These are phyloP conservation scores for Nomada flava DNA, from an alignment of 2,888 invertebrate species.

Conservation along the genomic window DNA sequence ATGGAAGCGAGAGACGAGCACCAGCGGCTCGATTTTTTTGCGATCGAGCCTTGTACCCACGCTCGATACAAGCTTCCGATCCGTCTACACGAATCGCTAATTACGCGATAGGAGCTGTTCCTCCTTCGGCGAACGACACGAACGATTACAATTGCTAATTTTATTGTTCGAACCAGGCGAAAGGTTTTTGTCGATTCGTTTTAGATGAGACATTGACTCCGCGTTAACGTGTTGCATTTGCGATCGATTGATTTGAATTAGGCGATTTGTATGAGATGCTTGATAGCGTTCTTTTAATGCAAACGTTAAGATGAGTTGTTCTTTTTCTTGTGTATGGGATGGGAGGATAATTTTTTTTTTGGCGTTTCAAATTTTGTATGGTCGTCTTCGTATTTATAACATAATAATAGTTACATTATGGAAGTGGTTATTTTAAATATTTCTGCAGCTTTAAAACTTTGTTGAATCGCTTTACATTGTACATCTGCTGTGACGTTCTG, in stretches of 20 bases:
- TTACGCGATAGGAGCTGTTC: slow-evolving; percentile 24
- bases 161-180: background rate
- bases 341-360: too few species aligned
- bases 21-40: slow-evolving; percentile 12
- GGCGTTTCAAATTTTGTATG: too few species aligned
- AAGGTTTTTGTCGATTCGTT: background rate
- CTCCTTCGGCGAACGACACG: background rate
- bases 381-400: too few species aligned
- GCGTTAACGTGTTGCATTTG: slow-evolving; percentile 1
- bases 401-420: too few species aligned
- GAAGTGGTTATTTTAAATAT: too few species aligned
- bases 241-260: background rate
- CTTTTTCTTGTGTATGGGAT: too few species aligned
- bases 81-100: slow-evolving; percentile 34
- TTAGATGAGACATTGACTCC: background rate
- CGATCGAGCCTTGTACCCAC: slow-evolving; percentile 25
- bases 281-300: too few species aligned
- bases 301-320: too few species aligned
- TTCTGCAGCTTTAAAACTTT: too few species aligned
- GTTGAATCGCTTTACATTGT: too few species aligned
- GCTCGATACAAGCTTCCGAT: slow-evolving; percentile 25
- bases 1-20: slow-evolving; percentile 37
- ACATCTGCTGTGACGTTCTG: too few species aligned
- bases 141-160: slow-evolving; percentile 35
- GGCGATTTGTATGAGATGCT: too few species aligned